Percentiles rank a stretch among this genome's conserved stretches.
Evolutionary conservation across 2,797 vertebrate genomes (phyloP).

Genomic region (Clarias platycephalus): DNA sequence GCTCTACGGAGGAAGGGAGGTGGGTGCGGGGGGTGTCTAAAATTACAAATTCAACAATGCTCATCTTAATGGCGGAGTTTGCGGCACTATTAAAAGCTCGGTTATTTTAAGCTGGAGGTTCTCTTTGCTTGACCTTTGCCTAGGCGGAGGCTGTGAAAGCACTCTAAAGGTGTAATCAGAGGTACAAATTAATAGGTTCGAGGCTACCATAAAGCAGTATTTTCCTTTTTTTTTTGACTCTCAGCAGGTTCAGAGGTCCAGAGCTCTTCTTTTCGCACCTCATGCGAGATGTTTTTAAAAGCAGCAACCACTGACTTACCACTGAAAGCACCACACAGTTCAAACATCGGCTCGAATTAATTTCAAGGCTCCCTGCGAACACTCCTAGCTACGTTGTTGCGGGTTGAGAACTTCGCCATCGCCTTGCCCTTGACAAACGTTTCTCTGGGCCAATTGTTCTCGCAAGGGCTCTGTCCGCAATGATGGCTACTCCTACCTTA

Average conservation of each 20-base stretch:
- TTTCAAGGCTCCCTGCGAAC: slow-evolving; percentile 25
- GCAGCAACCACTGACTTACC: slow-evolving; percentile 14
- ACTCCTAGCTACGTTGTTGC: slow-evolving; percentile 31
- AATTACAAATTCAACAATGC: slow-evolving; percentile 41
- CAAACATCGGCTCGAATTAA: slow-evolving; percentile 45
- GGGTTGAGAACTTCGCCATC: slow-evolving; percentile 17
- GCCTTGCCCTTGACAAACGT: slow-evolving; percentile 46
- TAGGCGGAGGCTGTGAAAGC: slow-evolving; percentile 28
- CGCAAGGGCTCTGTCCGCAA: slow-evolving; percentile 39
- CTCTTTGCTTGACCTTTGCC: slow-evolving; percentile 27
- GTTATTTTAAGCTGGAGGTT: slow-evolving; percentile 47
- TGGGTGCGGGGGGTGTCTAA: not conserved
- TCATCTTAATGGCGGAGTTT: slow-evolving; percentile 39
- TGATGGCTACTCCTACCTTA: slow-evolving; percentile 28
- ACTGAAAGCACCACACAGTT: slow-evolving; percentile 10
- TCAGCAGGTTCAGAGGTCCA: slow-evolving; percentile 36
- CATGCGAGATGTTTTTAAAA: slow-evolving; percentile 40
- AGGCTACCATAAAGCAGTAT: slow-evolving; percentile 1
- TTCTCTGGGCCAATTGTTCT: slow-evolving; percentile 30
- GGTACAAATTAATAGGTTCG: slow-evolving; percentile 49
- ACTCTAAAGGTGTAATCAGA: slow-evolving; percentile 49
- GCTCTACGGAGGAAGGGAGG: not conserved
- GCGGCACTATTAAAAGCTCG: slow-evolving; percentile 43
- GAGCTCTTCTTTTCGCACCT: slow-evolving; percentile 36
- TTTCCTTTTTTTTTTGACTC: slow-evolving; percentile 42